Conservation (phyloP, 2,797 vertebrate genomes). For the Thaleichthys pacificus region DNA sequence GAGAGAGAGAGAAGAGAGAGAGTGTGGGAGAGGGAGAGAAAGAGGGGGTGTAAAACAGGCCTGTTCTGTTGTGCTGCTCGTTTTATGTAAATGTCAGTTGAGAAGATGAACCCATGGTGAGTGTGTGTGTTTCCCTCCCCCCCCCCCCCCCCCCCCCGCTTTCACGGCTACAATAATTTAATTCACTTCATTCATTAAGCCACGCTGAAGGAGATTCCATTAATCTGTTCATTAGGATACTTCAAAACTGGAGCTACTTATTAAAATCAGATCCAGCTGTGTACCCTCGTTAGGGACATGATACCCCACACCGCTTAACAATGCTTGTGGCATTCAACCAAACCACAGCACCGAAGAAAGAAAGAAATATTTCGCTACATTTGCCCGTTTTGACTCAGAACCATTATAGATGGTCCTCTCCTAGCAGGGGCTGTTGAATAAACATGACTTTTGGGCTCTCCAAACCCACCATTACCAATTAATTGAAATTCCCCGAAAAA, state of each 20-base stretch:
- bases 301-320: slow-evolving; percentile 68
- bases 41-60: slow-evolving; percentile 8
- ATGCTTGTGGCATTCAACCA: slow-evolving; percentile 76
- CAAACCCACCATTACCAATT: slow-evolving; percentile 72
- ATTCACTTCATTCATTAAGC: slow-evolving; percentile 77
- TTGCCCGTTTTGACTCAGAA: slow-evolving; percentile 71
- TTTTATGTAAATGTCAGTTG: slow-evolving; percentile 70
- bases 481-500: slow-evolving; percentile 71
- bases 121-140: slow-evolving; percentile 20
- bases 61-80: slow-evolving; percentile 46
- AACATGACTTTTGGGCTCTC: slow-evolving; percentile 71
- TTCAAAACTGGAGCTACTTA: slow-evolving; percentile 81
- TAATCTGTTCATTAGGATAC: slow-evolving; percentile 84
- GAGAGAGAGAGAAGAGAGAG: not conserved
- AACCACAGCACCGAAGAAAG: slow-evolving; percentile 49
- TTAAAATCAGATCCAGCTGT: slow-evolving; percentile 82
- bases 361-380: slow-evolving; percentile 39
- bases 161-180: slow-evolving; percentile 46
- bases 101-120: slow-evolving; percentile 57
- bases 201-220: slow-evolving; percentile 78
- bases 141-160: slow-evolving; percentile 10
- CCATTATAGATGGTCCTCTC: slow-evolving; percentile 67
- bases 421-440: slow-evolving; percentile 74
- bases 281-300: slow-evolving; percentile 71
- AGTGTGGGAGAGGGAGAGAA: slow-evolving; percentile 20